A percentile compares a stretch with the other conserved stretches of the same genome.
These are phyloP conservation scores for Rhopilema esculentum DNA, from an alignment of 30 jellyfish, hydroid and myxozoan species.

Conservation along the genomic window DNA sequence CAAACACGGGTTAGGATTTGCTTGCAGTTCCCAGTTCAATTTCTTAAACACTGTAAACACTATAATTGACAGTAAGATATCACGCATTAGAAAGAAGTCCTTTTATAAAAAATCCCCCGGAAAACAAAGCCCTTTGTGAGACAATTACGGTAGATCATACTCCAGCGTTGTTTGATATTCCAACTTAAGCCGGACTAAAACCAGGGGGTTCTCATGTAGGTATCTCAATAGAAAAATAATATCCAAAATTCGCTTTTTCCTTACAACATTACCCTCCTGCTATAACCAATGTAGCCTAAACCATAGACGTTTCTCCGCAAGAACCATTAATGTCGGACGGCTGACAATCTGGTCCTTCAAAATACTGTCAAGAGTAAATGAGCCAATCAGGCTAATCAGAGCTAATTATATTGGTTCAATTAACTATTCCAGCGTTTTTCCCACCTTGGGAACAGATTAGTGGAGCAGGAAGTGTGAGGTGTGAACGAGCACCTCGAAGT, in stretches of 20 bases:
- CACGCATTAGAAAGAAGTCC: neutral
- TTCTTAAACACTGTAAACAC: neutral
- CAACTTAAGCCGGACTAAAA: neutral
- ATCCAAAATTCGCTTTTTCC: neutral
- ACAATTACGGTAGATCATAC: neutral
- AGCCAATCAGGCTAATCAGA: too few species aligned
- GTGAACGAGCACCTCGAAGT: too few species aligned
- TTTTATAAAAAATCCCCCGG: neutral
- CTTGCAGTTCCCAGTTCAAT: neutral
- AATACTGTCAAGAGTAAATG: too few species aligned
- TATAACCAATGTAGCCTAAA: too few species aligned
- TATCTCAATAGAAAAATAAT: neutral
- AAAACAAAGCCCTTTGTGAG: neutral
- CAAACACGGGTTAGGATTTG: neutral
- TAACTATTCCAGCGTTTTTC: too few species aligned
- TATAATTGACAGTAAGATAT: neutral
- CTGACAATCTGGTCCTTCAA: too few species aligned
- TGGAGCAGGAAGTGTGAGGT: too few species aligned
- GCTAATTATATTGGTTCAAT: too few species aligned
- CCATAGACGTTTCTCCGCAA: too few species aligned
- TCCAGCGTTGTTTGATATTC: neutral
- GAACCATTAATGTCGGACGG: too few species aligned
- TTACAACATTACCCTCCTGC: neutral
- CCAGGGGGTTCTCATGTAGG: neutral
- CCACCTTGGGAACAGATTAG: too few species aligned